These are phyloP conservation scores for Theropithecus gelada DNA, from an alignment of 2,113 vertebrate genomes.

Conservation along the genomic window DNA sequence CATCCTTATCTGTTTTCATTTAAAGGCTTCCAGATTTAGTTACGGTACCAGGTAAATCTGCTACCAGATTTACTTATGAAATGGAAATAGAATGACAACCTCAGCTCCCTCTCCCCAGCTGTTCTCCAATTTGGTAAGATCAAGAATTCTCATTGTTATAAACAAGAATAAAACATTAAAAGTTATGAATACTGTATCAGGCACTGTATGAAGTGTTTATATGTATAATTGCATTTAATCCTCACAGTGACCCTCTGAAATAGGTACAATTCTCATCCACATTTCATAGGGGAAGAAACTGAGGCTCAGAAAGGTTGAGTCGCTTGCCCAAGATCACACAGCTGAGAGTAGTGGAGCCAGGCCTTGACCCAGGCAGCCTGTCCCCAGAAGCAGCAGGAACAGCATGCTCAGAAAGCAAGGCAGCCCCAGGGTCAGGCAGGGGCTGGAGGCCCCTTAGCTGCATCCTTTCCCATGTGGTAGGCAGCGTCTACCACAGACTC, in stretches of 20 bases:
- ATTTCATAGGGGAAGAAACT: not conserved
- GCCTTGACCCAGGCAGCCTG: not conserved
- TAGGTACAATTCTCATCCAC: not conserved
- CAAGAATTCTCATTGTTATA: not conserved
- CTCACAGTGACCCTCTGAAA: not conserved
- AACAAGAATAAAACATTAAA: not conserved
- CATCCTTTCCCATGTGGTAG: not conserved
- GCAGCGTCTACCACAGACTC: not conserved
- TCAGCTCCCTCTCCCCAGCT: not conserved
- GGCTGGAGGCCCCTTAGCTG: not conserved
- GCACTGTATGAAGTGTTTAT: not conserved
- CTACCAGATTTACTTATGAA: not conserved
- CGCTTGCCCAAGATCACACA: not conserved
- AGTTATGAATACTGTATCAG: not conserved
- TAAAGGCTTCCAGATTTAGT: not conserved
- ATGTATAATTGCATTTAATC: not conserved
- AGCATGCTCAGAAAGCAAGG: not conserved
- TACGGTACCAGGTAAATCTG: not conserved
- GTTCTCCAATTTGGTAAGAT: not conserved
- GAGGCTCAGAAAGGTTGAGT: not conserved
- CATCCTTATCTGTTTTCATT: not conserved
- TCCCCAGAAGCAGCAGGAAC: not conserved
- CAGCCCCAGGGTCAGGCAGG: not conserved
- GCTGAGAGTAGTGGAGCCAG: not conserved
- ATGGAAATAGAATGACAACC: not conserved